Percentiles rank a stretch among this genome's conserved stretches.
Conservation (phyloP, 2,113 vertebrate species). For the Leucoraja erinaceus region DNA sequence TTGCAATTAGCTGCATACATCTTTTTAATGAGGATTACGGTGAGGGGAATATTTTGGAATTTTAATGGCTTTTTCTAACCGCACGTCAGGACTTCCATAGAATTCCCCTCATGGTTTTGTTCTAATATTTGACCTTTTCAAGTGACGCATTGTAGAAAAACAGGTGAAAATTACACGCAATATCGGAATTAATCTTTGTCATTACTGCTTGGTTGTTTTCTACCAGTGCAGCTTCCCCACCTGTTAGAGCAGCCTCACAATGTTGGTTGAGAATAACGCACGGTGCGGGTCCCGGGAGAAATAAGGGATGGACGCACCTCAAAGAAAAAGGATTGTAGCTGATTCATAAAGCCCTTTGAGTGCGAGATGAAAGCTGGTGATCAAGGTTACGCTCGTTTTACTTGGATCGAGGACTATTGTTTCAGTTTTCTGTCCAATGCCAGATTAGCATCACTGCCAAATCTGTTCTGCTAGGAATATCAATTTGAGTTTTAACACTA, state of each 20-base stretch:
- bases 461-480: not conserved
- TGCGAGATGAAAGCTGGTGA: not conserved
- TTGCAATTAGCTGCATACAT: not conserved
- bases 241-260: not conserved
- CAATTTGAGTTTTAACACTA: not conserved
- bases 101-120: not conserved
- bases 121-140: not conserved
- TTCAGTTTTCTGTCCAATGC: not conserved
- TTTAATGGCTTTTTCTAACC: too few relatives aligned
- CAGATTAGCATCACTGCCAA: not conserved
- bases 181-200: not conserved
- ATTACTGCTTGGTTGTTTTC: not conserved
- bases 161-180: not conserved
- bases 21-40: not conserved
- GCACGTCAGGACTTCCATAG: not conserved
- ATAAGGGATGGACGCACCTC: not conserved
- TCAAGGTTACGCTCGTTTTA: not conserved
- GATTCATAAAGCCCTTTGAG: not conserved
- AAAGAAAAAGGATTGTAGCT: not conserved
- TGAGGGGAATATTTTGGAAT: not conserved
- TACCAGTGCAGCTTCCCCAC: not conserved
- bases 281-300: not conserved
- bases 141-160: not conserved
- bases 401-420: not conserved
- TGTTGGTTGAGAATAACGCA: not conserved